phyloP scores from a whole-genome alignment of 2,888 invertebrate genomes.

The Choristoneura rosaceana region DNA sequence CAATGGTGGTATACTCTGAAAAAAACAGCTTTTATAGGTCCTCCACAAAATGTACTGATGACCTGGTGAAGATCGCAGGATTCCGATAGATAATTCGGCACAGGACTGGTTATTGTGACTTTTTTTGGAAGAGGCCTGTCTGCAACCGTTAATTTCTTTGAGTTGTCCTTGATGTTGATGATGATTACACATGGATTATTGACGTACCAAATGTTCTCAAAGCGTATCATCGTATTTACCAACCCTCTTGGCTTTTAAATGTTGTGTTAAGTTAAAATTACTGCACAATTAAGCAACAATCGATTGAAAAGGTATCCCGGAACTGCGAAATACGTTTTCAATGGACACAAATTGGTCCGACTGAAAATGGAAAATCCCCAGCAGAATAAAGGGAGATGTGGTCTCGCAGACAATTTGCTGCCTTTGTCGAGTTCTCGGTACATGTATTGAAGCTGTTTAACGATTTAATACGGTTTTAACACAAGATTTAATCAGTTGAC shows the following conservation, averaged over 20 bases:
- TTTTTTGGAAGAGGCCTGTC: too few relatives aligned
- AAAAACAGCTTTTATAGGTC: too few relatives aligned
- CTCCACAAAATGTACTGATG: too few relatives aligned
- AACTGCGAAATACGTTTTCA: conserved; percentile 15
- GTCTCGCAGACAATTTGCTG: conserved; percentile 43
- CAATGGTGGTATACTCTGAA: too few relatives aligned
- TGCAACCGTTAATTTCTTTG: too few relatives aligned
- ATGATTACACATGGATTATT: too few relatives aligned
- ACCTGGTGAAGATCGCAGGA: too few relatives aligned
- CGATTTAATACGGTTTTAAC: conserved; percentile 7
- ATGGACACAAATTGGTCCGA: conserved; percentile 4
- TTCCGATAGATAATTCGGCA: too few relatives aligned
- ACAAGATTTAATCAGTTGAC: conserved; percentile 1
- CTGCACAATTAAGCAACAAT: conserved; percentile 17
- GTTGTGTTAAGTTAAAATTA: conserved; percentile 1
- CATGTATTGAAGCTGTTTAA: conserved; percentile 9
- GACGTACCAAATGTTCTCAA: too few relatives aligned
- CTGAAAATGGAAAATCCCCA: conserved; percentile 16
- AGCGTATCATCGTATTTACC: too few relatives aligned
- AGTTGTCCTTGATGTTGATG: too few relatives aligned
- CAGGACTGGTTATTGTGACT: too few relatives aligned
- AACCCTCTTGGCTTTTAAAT: background rate
- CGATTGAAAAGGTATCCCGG: conserved; percentile 10
- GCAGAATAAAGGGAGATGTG: conserved; percentile 29
- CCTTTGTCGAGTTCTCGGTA: conserved; percentile 55